Evolutionary conservation across 2,113 vertebrate species (phyloP).

Genomic region (Elephas maximus): DNA sequence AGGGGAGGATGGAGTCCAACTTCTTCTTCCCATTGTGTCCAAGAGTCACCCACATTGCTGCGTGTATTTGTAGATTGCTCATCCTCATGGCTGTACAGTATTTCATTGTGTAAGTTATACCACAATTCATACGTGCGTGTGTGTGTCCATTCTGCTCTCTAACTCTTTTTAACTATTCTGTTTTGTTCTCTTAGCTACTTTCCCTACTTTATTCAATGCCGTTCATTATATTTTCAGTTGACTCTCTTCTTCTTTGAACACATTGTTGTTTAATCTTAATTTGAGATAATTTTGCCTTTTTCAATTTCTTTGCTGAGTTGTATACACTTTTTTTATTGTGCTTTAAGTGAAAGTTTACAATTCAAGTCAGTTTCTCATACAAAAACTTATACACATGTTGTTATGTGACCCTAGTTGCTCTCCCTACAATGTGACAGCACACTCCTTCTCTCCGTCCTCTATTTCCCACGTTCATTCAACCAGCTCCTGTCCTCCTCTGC

Average conservation of each 20-base stretch:
- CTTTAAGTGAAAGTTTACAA: too few relatives aligned
- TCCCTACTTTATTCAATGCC: too few relatives aligned
- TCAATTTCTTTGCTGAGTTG: conserved; percentile 5
- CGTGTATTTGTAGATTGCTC: rapidly evolving
- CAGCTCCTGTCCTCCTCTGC: too few relatives aligned
- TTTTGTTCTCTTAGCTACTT: neutral
- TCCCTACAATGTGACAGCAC: too few relatives aligned
- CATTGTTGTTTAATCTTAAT: neutral
- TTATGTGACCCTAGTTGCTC: too few relatives aligned
- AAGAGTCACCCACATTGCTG: rapidly evolving
- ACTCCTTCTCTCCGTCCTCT: too few relatives aligned
- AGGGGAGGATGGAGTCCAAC: too few relatives aligned
- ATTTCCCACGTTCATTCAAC: too few relatives aligned
- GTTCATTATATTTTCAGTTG: neutral
- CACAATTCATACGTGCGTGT: neutral
- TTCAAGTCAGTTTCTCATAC: too few relatives aligned
- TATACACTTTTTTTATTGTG: neutral
- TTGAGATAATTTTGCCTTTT: neutral
- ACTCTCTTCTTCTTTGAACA: neutral
- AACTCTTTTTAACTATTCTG: neutral
- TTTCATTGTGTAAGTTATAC: neutral
- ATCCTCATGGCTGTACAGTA: rapidly evolving
- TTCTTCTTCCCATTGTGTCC: neutral
- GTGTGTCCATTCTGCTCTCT: neutral
- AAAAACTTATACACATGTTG: too few relatives aligned